Base-by-base conservation (phyloP, 2,113 vertebrate genomes). In the Ranitomeya imitator region DNA sequence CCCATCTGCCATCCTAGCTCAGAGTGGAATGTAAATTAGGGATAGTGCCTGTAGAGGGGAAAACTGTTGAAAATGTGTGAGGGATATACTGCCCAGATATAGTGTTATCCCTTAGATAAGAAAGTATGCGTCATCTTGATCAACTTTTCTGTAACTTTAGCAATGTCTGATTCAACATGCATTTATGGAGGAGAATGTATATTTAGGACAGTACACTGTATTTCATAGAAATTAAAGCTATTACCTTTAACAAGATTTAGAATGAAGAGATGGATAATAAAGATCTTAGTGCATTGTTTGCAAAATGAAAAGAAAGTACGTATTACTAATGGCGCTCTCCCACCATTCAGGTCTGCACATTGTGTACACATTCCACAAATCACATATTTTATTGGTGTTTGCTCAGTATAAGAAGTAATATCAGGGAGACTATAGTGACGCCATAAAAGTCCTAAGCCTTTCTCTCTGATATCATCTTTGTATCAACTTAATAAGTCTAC, bases 361-460 rank as follows among this genome's bases (percentile, higher is more conserved):
- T 95, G 92, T 94, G 93, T 95, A 95, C 93, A 95, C 92, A 96
- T 93, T 92, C 91, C 92, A 94, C 93, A 93, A 94, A 95, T 95
- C 94, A 93, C 83, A 59, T 79, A 90, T 95, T 95, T 97, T 95
- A 96, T 94, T 92, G 94, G 92, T 97, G 94, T 96, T 97, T 96
- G 96, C 91, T 93, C 92, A 91, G 92, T 76, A 91, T 91, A 94
- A 91, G 94, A 92, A 92, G 93, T 93, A 93, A 95, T 92, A 93
- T 88, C 87, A 91, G 90, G 73, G n/a, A 92, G 92, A 92, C 90
- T 88, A 90, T 85, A 87, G 83, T 93, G 86, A 89, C 90, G 65
- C 15, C 59, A 78, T 63, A 83, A 83, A 83, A 54, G 81, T 69
- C 19, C 59, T 60, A 31, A 79, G 74, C 15, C 85, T 86, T 86